phyloP scores from a whole-genome alignment of 2,797 vertebrate genomes.

The Urosaurus nigricauda region DNA sequence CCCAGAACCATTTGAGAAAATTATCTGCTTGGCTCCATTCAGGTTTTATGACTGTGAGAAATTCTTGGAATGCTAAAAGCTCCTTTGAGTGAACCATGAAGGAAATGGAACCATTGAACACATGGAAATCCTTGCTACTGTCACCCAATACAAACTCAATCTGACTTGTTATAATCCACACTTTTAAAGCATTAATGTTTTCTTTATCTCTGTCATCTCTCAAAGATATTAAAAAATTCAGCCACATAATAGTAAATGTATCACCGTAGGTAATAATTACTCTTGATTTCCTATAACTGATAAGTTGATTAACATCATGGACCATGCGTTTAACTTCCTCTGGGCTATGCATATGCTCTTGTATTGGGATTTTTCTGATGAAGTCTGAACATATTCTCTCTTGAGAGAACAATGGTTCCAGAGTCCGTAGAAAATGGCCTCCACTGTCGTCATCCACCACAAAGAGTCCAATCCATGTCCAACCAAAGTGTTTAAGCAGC shows the following conservation, averaged over 20 bases:
- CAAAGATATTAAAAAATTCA: neutral
- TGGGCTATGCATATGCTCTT: fast-evolving
- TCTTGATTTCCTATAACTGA: no score
- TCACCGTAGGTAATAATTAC: neutral
- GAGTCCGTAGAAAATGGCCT: neutral
- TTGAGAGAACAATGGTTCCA: neutral
- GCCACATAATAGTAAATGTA: neutral
- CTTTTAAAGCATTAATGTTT: neutral
- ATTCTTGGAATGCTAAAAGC: neutral
- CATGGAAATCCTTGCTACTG: neutral
- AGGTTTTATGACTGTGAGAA: neutral
- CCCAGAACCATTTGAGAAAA: neutral
- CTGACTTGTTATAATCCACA: neutral
- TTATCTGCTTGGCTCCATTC: neutral
- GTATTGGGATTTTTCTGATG: neutral
- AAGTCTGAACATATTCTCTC: neutral
- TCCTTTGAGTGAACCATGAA: neutral
- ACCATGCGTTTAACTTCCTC: no score
- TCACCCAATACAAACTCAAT: neutral
- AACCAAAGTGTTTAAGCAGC: neutral
- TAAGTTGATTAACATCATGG: neutral
- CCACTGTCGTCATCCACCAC: neutral
- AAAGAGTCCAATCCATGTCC: neutral
- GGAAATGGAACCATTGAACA: neutral
- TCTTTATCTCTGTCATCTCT: no score